Base-by-base conservation (phyloP, 2,113 vertebrate genomes). In the Athene cunicularia region DNA sequence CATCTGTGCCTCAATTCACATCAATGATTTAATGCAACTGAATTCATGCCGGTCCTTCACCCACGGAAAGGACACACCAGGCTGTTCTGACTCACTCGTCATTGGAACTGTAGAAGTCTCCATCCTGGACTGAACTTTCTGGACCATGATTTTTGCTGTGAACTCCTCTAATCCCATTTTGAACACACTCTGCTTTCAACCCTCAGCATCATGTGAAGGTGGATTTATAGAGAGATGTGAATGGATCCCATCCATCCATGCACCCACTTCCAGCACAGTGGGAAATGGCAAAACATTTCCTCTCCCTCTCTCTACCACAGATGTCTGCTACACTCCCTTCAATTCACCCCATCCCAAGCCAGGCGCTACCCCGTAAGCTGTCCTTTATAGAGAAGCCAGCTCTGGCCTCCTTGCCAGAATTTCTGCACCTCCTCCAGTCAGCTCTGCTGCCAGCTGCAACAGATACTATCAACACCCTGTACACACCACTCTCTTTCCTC, bases 1-100 rank as follows among this genome's bases (percentile, higher is more conserved):
- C 35, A 30, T 43, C 49, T 20, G 35, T 37, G 49, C 23, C 59
- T 30, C 33, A 59, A 39, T 26, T 33, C 45, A n/a, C 3, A 9
- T 8, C 32, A 8, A 6, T 3, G n/a, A n/a, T 59, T 81, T 49
- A 4, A 1, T 4, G 1, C 20, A 41, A 55, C 75, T 27, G 62
- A 58, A 37, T 6, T 37, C 5, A 3, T 39, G 41, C 41, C 6
- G 2, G 21, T 35, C 60, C 35, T 68, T 50, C 2, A 0, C 20
- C 66, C 32, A 4, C 0, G 14, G 45, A 35, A 52, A 45, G 49
- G 49, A 58, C 62, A 53, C 20, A 22, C 11, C 64, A 28, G 33
- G n/a, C 41, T 52, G 12, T 37, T 47, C 41, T 30, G 37, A 45
- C 37, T 32, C 58, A 9, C 20, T n/a, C 50, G 7, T 22, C 33